phyloP scores from a whole-genome alignment of 2,888 invertebrate species.

The Agrotis clavis region DNA sequence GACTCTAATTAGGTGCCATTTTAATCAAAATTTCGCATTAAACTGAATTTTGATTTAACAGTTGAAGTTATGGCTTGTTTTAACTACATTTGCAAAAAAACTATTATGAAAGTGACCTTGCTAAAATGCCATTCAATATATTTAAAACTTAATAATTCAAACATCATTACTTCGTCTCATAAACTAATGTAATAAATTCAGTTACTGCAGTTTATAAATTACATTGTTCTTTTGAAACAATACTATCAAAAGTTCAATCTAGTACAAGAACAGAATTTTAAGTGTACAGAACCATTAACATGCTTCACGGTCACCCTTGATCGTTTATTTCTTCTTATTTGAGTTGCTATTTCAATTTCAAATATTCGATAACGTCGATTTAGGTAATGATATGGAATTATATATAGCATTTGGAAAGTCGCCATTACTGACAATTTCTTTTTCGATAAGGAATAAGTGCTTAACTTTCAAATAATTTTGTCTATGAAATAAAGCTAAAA shows the following conservation, averaged over 20 bases:
- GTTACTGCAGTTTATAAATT: slow-evolving; percentile 57
- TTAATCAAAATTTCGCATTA: not conserved
- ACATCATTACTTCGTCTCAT: slow-evolving; percentile 24
- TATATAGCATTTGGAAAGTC: slow-evolving; percentile 57
- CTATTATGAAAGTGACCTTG: no score
- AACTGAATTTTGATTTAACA: no score
- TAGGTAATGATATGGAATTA: slow-evolving; percentile 63
- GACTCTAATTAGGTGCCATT: not conserved
- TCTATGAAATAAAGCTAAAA: not conserved
- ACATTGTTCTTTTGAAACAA: slow-evolving; percentile 54
- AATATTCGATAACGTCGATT: slow-evolving; percentile 54
- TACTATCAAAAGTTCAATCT: slow-evolving; percentile 54
- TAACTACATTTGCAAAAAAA: not conserved
- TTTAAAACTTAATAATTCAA: not conserved
- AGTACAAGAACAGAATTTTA: slow-evolving; percentile 41
- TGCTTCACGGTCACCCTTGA: slow-evolving; percentile 13
- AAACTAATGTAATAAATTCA: slow-evolving; percentile 46
- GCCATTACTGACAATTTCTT: slow-evolving; percentile 45
- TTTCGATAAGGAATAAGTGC: slow-evolving; percentile 36
- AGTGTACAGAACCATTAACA: slow-evolving; percentile 38
- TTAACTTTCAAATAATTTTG: slow-evolving; percentile 46
- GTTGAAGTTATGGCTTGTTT: not conserved
- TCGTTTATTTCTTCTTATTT: slow-evolving; percentile 41
- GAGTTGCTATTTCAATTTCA: slow-evolving; percentile 45
- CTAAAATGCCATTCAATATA: not conserved